phyloP scores from a whole-genome alignment of 2,888 invertebrate species.

The Noctua janthe region DNA sequence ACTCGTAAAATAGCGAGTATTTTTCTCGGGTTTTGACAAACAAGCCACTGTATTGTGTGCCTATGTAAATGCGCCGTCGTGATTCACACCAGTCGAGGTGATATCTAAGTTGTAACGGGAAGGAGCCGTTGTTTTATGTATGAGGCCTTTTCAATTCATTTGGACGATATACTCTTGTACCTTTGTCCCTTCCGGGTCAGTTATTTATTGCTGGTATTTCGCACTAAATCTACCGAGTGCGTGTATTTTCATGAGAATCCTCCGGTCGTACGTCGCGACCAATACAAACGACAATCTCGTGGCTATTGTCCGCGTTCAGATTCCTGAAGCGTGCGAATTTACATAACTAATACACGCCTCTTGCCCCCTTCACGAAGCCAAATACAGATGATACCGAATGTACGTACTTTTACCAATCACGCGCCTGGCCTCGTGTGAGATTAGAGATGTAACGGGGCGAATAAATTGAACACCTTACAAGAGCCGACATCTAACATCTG shows the following conservation, averaged over 20 bases:
- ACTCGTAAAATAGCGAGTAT: constrained; percentile 28
- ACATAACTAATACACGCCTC: constrained; percentile 67
- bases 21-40: constrained; percentile 48
- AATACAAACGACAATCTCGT: constrained; percentile 74
- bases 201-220: constrained; percentile 88
- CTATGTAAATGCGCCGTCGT: constrained; percentile 80
- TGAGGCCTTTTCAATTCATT: constrained; percentile 89
- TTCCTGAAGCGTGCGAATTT: constrained; percentile 60
- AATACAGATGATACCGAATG: constrained; percentile 34
- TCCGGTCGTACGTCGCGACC: constrained; percentile 65
- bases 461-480: constrained; percentile 61
- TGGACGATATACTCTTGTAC: constrained; percentile 85
- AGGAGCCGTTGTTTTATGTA: constrained; percentile 87
- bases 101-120: constrained; percentile 79
- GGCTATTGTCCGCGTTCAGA: constrained; percentile 66
- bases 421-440: constrained; percentile 43
- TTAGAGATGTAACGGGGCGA: constrained; percentile 50
- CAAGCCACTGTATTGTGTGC: constrained; percentile 56
- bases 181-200: constrained; percentile 89
- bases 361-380: constrained; percentile 23
- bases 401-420: constrained; percentile 58
- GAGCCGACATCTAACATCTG: constrained; percentile 55
- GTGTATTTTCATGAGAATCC: constrained; percentile 78
- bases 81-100: constrained; percentile 80
- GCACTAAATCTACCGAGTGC: constrained; percentile 82